These are phyloP conservation scores for Cryptoprocta ferox DNA, from an alignment of 2,797 vertebrate genomes.

Conservation along the genomic window DNA sequence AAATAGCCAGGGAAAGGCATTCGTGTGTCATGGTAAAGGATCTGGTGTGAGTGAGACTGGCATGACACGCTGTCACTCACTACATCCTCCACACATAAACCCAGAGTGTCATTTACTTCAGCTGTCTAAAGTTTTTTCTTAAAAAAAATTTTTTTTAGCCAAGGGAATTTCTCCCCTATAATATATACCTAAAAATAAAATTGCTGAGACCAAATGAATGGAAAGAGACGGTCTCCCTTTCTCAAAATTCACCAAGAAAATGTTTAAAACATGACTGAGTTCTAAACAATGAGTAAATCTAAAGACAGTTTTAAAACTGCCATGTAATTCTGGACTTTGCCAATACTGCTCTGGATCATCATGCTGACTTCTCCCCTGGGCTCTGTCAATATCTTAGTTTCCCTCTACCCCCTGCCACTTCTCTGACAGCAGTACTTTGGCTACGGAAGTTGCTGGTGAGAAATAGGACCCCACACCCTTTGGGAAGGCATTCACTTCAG, in stretches of 20 bases:
- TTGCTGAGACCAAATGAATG: background rate
- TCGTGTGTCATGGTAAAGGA: background rate
- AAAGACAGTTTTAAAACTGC: background rate
- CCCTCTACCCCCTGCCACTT: background rate
- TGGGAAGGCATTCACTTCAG: background rate
- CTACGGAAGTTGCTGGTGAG: background rate
- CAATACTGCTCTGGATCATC: background rate
- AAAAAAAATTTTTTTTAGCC: background rate
- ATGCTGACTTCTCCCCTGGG: background rate
- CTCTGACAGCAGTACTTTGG: background rate
- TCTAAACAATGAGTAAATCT: background rate
- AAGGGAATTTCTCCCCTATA: background rate
- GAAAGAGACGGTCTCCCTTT: background rate
- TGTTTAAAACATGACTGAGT: background rate
- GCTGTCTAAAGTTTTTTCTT: background rate
- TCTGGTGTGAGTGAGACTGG: background rate
- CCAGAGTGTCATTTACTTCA: background rate
- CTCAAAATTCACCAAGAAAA: constrained; percentile 9
- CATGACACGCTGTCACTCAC: background rate
- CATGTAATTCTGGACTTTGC: background rate
- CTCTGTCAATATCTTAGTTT: background rate
- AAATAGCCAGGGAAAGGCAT: background rate
- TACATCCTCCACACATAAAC: background rate
- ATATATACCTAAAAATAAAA: background rate
- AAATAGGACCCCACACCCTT: background rate